Percentiles rank a stretch among this genome's conserved stretches.
These are phyloP conservation scores for Hemicordylus capensis DNA, from an alignment of 2,113 vertebrate genomes.

Conservation along the genomic window DNA sequence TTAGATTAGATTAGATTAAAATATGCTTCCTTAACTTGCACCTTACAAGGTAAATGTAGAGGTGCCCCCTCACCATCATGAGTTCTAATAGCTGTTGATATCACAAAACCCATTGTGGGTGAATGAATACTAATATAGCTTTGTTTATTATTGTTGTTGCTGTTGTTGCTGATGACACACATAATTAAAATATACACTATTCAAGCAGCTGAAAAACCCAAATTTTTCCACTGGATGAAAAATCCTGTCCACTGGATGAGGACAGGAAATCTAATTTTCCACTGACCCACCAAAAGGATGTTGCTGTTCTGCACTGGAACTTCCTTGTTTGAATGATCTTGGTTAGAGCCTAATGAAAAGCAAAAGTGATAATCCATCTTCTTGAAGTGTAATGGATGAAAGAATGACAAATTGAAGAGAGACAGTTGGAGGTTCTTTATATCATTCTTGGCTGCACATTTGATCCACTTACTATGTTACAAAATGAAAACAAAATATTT, in stretches of 20 bases:
- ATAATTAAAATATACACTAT: background rate
- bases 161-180: background rate
- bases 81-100: background rate
- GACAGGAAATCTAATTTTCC: conserved; percentile 42
- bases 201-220: conserved; percentile 24
- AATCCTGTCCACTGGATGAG: background rate
- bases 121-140: background rate
- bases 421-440: conserved; percentile 29
- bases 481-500: conserved; percentile 55
- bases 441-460: conserved; percentile 38
- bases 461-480: conserved; percentile 23
- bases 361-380: conserved; percentile 10
- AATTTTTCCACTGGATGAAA: conserved; percentile 20
- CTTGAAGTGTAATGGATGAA: conserved; percentile 47
- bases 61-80: too few relatives aligned
- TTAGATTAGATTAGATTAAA: too few relatives aligned
- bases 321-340: conserved; percentile 25
- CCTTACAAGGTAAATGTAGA: background rate
- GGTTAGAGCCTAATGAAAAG: conserved; percentile 39
- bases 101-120: background rate
- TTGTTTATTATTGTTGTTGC: conserved; percentile 16
- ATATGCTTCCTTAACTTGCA: background rate
- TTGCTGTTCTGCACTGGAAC: conserved; percentile 33
- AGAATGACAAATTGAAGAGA: conserved; percentile 44
- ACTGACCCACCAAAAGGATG: conserved; percentile 2